Conservation (phyloP, 2,888 invertebrate species). For the Eupithecia subfuscata region DNA sequence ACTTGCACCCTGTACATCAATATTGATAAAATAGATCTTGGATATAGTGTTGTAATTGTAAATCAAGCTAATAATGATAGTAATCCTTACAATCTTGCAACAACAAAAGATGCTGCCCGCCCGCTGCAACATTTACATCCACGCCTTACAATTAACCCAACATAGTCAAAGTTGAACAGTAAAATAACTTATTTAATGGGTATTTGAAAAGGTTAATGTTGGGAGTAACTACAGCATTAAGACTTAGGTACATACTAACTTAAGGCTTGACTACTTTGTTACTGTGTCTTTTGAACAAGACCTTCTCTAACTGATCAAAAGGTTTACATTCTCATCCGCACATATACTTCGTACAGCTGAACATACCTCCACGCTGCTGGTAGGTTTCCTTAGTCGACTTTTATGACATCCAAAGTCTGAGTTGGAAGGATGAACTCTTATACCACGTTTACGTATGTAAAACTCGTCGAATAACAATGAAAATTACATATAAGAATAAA, state of each 20-base stretch:
- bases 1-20: neutral
- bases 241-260: neutral
- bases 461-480: too few species aligned
- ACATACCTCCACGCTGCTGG: neutral
- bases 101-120: constrained; percentile 9
- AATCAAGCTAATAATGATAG: neutral
- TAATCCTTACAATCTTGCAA: constrained; percentile 13
- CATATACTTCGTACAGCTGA: neutral
- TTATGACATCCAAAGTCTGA: too few species aligned
- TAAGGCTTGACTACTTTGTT: neutral
- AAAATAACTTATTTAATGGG: neutral
- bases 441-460: too few species aligned
- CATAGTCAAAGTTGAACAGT: neutral
- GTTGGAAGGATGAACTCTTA: too few species aligned
- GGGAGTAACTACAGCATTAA: neutral
- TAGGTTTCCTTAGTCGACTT: too few species aligned
- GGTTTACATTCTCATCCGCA: neutral
- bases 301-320: neutral
- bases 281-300: neutral
- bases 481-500: too few species aligned
- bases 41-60: neutral
- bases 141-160: constrained; percentile 16
- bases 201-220: constrained; percentile 1
- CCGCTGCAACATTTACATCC: constrained; percentile 17
- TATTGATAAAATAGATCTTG: neutral